Evolutionary conservation across 1,140 invertebrate genomes (phyloP).

Genomic region (Acromyrmex charruanus): DNA sequence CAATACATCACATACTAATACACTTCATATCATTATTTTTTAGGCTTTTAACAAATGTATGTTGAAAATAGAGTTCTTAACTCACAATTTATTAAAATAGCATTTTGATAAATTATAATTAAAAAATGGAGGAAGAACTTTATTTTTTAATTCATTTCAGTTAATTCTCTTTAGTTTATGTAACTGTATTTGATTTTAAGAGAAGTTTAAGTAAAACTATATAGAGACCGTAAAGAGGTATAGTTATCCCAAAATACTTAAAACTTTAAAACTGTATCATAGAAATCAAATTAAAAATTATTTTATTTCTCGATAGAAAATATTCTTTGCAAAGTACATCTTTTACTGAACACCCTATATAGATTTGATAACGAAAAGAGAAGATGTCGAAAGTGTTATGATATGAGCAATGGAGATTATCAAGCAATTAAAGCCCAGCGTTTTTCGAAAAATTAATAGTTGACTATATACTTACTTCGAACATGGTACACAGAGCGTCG

Average conservation of each 20-base stretch:
- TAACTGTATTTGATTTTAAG: slow-evolving; percentile 16
- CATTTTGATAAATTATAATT: not conserved
- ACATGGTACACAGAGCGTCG: slow-evolving; percentile 87
- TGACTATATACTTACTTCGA: slow-evolving; percentile 84
- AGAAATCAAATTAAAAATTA: not conserved
- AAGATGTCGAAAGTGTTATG: slow-evolving; percentile 47
- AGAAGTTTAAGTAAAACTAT: not conserved
- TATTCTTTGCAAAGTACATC: not conserved
- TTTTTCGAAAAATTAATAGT: not conserved
- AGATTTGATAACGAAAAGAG: slow-evolving; percentile 17
- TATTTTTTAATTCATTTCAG: not conserved
- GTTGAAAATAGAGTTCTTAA: not conserved
- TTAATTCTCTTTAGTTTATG: not conserved
- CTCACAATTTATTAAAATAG: not conserved
- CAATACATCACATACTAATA: slow-evolving; percentile 1
- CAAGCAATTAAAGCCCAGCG: slow-evolving; percentile 70
- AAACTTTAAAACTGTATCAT: not conserved
- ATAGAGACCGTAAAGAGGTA: not conserved
- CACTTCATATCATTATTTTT: not conserved
- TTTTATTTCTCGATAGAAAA: not conserved
- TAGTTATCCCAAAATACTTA: not conserved
- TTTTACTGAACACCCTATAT: not conserved
- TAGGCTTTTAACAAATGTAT: not conserved
- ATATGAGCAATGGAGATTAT: slow-evolving; percentile 58
- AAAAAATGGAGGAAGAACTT: not conserved